A percentile compares a stretch with the other conserved stretches of the same genome.
phyloP scores from a whole-genome alignment of 2,888 invertebrate genomes.

The Scaptomyza cyrtandrae region DNA sequence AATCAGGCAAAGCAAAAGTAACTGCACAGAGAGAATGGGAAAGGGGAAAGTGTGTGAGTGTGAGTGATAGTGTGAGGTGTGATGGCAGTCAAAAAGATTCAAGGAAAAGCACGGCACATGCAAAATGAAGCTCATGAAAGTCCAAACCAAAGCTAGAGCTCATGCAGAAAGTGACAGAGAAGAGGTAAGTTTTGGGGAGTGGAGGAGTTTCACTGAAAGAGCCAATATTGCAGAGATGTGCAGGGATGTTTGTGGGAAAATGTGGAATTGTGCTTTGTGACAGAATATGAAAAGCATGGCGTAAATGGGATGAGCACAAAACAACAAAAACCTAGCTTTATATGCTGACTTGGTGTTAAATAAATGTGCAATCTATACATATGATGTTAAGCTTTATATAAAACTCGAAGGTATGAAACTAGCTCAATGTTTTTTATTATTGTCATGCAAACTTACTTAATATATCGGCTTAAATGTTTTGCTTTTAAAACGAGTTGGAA shows the following conservation, averaged over 20 bases:
- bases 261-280: slow-evolving; percentile 35
- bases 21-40: slow-evolving; percentile 30
- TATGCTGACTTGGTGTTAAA: neutral
- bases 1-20: slow-evolving; percentile 50
- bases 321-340: slow-evolving; percentile 3
- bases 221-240: slow-evolving; percentile 27
- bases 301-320: slow-evolving; percentile 12
- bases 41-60: neutral
- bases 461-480: neutral
- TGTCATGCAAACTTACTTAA: neutral
- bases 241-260: slow-evolving; percentile 14
- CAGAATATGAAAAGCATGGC: slow-evolving; percentile 18
- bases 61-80: slow-evolving; percentile 22
- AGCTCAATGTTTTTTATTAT: neutral
- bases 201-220: slow-evolving; percentile 1
- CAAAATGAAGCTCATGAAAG: slow-evolving; percentile 57
- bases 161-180: neutral
- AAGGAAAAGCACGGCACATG: slow-evolving; percentile 50
- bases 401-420: neutral
- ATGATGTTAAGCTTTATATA: neutral
- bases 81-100: slow-evolving; percentile 49
- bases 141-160: slow-evolving; percentile 29
- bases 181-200: neutral
- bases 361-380: neutral
- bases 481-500: neutral